phyloP scores from a whole-genome alignment of 2,888 invertebrate genomes.

The Callimorpha dominula region DNA sequence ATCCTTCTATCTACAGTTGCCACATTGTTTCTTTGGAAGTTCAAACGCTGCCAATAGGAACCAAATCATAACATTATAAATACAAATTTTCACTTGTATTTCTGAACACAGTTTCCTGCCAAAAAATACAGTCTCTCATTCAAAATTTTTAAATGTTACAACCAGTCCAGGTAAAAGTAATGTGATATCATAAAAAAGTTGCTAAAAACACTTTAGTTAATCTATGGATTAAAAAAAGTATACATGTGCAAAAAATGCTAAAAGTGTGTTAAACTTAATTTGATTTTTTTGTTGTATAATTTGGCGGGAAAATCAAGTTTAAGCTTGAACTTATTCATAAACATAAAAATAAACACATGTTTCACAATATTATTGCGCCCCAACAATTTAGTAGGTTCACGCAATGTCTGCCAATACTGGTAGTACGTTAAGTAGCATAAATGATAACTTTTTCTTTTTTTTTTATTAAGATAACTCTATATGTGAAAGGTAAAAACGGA shows the following conservation, averaged over 20 bases:
- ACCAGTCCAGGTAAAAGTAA: background rate
- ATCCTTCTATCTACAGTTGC: slow-evolving; percentile 74
- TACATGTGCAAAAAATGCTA: background rate
- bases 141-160: background rate
- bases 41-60: slow-evolving; percentile 49
- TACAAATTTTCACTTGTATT: background rate
- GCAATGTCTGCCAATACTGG: background rate
- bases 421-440: background rate
- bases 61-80: slow-evolving; percentile 26
- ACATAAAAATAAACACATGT: slow-evolving; percentile 11
- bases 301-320: slow-evolving; percentile 16
- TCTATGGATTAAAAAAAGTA: background rate
- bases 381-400: slow-evolving; percentile 1
- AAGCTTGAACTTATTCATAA: background rate
- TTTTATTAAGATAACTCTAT: background rate
- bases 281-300: background rate
- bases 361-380: slow-evolving; percentile 12
- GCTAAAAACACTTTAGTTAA: background rate
- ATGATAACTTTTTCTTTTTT: background rate
- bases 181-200: background rate
- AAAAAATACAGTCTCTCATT: background rate
- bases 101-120: slow-evolving; percentile 2
- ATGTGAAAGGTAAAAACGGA: background rate
- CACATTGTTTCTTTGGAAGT: slow-evolving; percentile 75
- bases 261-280: slow-evolving; percentile 6